phyloP scores from a whole-genome alignment of 2,797 vertebrate genomes.

The Todus mexicanus region DNA sequence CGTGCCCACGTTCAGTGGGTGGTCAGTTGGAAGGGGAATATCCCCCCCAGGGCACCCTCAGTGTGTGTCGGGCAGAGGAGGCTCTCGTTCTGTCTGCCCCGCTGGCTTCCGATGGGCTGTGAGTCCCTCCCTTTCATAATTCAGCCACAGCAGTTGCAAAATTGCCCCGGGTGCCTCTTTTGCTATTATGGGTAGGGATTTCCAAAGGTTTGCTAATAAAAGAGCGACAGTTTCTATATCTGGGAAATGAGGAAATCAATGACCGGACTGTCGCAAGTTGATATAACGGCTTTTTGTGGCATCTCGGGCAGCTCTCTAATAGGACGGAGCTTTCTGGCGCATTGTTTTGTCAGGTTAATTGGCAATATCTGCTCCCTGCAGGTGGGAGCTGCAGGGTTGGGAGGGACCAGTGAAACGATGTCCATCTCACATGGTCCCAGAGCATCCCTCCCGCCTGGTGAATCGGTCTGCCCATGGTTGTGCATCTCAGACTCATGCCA shows the following conservation, averaged over 20 bases:
- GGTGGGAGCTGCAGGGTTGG: not conserved
- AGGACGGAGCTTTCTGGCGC: not conserved
- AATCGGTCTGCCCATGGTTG: rapidly evolving
- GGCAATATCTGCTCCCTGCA: not conserved
- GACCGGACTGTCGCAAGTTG: not conserved
- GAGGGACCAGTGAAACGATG: rapidly evolving
- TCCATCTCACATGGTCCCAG: not conserved
- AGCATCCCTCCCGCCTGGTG: not conserved
- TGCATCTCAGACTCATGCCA: not conserved
- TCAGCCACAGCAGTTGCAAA: constrained; percentile 27
- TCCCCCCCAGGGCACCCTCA: not conserved
- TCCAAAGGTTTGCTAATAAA: constrained; percentile 33
- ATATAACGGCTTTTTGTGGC: constrained; percentile 18
- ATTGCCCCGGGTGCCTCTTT: not conserved
- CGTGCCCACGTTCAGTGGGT: rapidly evolving
- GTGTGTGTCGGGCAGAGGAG: rapidly evolving
- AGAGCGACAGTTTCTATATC: not conserved
- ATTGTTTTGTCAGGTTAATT: not conserved
- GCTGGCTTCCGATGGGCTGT: not conserved
- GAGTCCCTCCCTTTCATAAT: not conserved
- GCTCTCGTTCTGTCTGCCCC: not conserved
- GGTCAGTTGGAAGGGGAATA: not conserved
- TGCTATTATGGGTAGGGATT: not conserved
- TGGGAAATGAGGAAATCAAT: constrained; percentile 46
- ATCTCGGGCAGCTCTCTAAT: not conserved